Evolutionary conservation across 23 tunicate genomes (phyloP).

Genomic region (Ascidia mentula): DNA sequence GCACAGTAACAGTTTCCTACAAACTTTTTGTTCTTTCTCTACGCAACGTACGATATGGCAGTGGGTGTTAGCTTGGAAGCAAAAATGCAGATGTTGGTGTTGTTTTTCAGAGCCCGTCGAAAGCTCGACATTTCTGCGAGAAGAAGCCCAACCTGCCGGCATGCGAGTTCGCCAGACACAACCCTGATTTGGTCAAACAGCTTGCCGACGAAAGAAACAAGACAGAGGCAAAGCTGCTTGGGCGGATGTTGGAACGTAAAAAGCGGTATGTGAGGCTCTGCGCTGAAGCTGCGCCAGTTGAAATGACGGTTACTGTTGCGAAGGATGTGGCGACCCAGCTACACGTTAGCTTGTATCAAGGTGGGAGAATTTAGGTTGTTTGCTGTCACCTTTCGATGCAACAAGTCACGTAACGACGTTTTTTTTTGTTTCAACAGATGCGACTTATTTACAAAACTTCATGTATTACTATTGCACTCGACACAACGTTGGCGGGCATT

Average conservation of each 20-base stretch:
- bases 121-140: background rate
- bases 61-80: too few species aligned
- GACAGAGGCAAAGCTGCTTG: background rate
- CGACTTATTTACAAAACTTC: background rate
- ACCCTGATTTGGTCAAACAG: background rate
- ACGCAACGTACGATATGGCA: too few species aligned
- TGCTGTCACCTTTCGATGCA: too few species aligned
- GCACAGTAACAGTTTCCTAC: too few species aligned
- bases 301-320: background rate
- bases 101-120: background rate
- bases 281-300: background rate
- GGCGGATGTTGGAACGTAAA: background rate
- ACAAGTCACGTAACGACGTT: too few species aligned
- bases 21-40: too few species aligned
- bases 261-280: background rate
- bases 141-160: background rate
- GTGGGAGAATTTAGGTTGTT: background rate
- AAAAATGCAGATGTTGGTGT: too few species aligned
- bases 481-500: background rate
- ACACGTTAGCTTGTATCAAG: background rate
- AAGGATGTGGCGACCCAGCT: background rate
- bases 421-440: background rate
- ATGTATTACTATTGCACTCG: background rate
- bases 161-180: background rate
- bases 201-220: background rate